A percentile compares a stretch with the other conserved stretches of the same genome.
phyloP scores from a whole-genome alignment of 2,113 vertebrate genomes.

The Haliaeetus leucogaster region DNA sequence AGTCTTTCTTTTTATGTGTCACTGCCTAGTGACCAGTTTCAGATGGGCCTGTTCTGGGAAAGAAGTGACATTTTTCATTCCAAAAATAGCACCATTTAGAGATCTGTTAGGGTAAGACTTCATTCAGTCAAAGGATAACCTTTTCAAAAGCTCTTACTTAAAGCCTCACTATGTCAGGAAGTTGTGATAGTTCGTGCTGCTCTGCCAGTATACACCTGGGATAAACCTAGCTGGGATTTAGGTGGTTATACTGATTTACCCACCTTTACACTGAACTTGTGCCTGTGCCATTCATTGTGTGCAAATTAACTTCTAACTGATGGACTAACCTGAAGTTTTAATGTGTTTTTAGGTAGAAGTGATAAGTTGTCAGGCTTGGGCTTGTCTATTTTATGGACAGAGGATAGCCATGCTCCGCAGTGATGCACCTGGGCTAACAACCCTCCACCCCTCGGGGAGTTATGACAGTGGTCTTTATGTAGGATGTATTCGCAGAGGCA shows the following conservation, averaged over 20 bases:
- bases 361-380: not conserved
- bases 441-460: too few relatives aligned
- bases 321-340: not conserved
- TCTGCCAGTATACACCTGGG: not conserved
- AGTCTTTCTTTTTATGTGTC: not conserved
- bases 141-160: not conserved
- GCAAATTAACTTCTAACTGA: not conserved
- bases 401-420: not conserved
- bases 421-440: too few relatives aligned
- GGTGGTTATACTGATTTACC: not conserved
- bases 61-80: not conserved
- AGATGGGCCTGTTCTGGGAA: not conserved
- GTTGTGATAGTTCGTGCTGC: not conserved
- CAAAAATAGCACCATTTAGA: not conserved
- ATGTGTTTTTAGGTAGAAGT: not conserved
- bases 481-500: not conserved
- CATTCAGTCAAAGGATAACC: not conserved
- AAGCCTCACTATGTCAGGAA: not conserved
- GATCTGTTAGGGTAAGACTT: not conserved
- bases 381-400: not conserved
- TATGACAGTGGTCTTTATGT: rapidly evolving
- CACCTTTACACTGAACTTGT: not conserved
- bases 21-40: not conserved
- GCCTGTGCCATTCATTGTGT: not conserved
- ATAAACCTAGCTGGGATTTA: not conserved